phyloP scores from a whole-genome alignment of 2,113 vertebrate genomes.

The Notothenia coriiceps region DNA sequence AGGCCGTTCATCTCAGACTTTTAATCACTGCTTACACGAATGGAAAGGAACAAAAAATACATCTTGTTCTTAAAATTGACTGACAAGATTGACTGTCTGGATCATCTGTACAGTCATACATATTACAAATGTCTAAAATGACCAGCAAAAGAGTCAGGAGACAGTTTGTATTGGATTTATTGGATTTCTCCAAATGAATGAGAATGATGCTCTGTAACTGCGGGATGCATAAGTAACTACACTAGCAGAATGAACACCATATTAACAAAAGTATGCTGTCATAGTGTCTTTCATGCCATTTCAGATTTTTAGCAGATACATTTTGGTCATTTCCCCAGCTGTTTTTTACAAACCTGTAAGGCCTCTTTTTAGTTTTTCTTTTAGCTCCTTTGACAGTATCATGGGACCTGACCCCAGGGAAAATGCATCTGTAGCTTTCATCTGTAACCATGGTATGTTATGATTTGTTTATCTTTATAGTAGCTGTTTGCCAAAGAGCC shows the following conservation, averaged over 20 bases:
- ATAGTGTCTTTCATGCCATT: background rate
- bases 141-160: background rate
- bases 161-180: background rate
- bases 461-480: slow-evolving; percentile 55
- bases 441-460: slow-evolving; percentile 22
- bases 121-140: background rate
- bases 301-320: background rate
- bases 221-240: background rate
- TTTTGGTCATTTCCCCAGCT: slow-evolving; percentile 2
- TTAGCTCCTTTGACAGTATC: slow-evolving; percentile 31
- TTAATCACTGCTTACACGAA: slow-evolving; percentile 18
- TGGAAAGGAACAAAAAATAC: background rate
- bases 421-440: slow-evolving; percentile 45
- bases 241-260: background rate
- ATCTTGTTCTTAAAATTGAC: slow-evolving; percentile 3
- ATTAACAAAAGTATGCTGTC: background rate
- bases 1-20: slow-evolving; percentile 10
- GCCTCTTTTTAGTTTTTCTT: slow-evolving; percentile 1
- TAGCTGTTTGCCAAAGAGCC: slow-evolving; percentile 34
- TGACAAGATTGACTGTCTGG: slow-evolving; percentile 2
- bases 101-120: background rate
- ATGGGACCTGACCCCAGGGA: slow-evolving; percentile 29
- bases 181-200: background rate
- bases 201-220: background rate
- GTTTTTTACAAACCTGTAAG: slow-evolving; percentile 17